Conservation (phyloP, 2,888 invertebrate species). For the Parnassius smintheus region DNA sequence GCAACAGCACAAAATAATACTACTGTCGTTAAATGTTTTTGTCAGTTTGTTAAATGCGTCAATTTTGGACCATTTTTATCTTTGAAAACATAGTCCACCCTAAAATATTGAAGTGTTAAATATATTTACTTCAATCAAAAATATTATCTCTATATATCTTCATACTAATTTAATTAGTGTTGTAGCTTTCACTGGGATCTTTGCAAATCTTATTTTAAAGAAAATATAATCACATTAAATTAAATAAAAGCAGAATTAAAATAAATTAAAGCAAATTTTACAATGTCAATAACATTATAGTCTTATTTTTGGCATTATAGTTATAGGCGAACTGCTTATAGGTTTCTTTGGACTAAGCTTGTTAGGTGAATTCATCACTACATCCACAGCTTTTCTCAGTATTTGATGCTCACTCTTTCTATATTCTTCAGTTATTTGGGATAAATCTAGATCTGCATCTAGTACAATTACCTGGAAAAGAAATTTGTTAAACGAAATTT, state of each 20-base stretch:
- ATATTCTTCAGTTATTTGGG: constrained; percentile 84
- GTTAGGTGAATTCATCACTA: constrained; percentile 72
- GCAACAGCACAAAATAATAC: neutral
- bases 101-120: neutral
- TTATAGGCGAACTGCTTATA: constrained; percentile 61
- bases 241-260: neutral
- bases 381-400: constrained; percentile 69
- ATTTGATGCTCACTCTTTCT: constrained; percentile 81
- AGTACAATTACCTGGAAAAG: constrained; percentile 82
- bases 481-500: neutral
- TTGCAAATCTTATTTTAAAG: neutral
- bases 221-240: neutral
- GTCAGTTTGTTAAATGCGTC: constrained; percentile 17
- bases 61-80: constrained; percentile 4
- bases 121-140: neutral
- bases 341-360: constrained; percentile 75
- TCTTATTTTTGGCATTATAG: constrained; percentile 62
- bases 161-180: no score
- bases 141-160: no score
- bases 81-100: constrained; percentile 1
- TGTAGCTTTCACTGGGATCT: neutral
- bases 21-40: neutral
- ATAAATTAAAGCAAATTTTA: constrained; percentile 9
- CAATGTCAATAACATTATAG: constrained; percentile 46
- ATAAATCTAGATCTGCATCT: constrained; percentile 84